Conservation (phyloP, 2,797 vertebrate genomes). For the Phyllotis vaccarum region DNA sequence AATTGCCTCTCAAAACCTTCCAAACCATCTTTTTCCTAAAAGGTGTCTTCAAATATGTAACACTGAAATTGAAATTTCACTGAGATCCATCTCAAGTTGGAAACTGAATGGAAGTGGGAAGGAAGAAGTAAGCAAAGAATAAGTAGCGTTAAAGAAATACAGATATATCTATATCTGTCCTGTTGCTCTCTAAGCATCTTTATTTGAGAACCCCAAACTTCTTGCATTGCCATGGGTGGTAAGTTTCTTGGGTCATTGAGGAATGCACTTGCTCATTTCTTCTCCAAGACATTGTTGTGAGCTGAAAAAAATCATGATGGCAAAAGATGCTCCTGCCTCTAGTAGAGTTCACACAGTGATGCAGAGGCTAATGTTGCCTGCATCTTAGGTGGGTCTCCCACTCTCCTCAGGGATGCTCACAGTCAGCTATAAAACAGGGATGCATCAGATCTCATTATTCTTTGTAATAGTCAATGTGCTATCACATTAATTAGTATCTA, state of each 20-base stretch:
- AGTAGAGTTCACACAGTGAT: not conserved
- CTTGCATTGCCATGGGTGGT: not conserved
- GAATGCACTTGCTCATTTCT: not conserved
- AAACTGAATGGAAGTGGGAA: not conserved
- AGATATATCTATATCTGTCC: not conserved
- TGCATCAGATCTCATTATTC: slow-evolving; percentile 1
- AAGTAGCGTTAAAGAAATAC: not conserved
- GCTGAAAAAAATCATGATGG: not conserved
- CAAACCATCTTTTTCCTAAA: not conserved
- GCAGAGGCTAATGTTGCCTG: not conserved
- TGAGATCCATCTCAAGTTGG: not conserved
- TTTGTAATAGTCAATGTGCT: slow-evolving; percentile 22
- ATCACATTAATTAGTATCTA: slow-evolving; percentile 68
- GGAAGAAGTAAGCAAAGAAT: not conserved
- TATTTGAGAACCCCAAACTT: not conserved
- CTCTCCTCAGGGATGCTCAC: not conserved
- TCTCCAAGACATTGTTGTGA: not conserved
- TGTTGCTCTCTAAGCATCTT: not conserved
- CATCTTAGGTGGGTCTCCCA: not conserved
- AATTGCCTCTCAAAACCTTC: not conserved
- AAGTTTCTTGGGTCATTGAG: not conserved
- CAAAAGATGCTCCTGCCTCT: not conserved
- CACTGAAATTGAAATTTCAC: not conserved
- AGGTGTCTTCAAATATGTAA: not conserved
- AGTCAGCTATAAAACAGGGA: not conserved